Evolutionary conservation across 2,113 vertebrate genomes (phyloP).

Genomic region (Alosa alosa): DNA sequence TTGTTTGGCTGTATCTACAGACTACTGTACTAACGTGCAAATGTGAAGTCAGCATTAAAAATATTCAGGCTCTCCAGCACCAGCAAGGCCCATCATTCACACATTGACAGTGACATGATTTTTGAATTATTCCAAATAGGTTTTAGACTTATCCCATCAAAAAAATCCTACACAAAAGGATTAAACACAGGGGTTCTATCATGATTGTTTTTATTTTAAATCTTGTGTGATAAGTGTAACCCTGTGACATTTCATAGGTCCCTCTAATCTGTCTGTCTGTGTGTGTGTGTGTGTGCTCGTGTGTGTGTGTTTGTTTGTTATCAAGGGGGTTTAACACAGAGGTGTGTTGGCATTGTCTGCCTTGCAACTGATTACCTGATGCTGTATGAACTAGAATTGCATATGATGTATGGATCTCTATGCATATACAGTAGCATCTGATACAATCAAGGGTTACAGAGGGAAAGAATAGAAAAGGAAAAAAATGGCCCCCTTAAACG

Average conservation of each 20-base stretch:
- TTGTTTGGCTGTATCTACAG: too few relatives aligned
- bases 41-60: background rate
- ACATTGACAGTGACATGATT: background rate
- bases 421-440: background rate
- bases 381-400: background rate
- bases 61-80: background rate
- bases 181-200: constrained; percentile 12
- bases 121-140: too few relatives aligned
- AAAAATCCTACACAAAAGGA: constrained; percentile 6
- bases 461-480: background rate
- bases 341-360: too few relatives aligned
- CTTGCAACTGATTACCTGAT: background rate
- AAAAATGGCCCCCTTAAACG: background rate
- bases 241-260: background rate
- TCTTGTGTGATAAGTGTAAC: background rate
- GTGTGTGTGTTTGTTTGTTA: background rate
- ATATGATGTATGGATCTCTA: background rate
- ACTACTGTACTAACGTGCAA: too few relatives aligned
- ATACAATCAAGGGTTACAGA: background rate
- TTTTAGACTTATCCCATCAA: background rate
- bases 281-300: background rate
- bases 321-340: too few relatives aligned
- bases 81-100: background rate
- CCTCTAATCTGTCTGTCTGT: background rate
- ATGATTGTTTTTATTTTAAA: background rate